Conservation (phyloP, 2,113 vertebrate species). For the Sitta europaea region DNA sequence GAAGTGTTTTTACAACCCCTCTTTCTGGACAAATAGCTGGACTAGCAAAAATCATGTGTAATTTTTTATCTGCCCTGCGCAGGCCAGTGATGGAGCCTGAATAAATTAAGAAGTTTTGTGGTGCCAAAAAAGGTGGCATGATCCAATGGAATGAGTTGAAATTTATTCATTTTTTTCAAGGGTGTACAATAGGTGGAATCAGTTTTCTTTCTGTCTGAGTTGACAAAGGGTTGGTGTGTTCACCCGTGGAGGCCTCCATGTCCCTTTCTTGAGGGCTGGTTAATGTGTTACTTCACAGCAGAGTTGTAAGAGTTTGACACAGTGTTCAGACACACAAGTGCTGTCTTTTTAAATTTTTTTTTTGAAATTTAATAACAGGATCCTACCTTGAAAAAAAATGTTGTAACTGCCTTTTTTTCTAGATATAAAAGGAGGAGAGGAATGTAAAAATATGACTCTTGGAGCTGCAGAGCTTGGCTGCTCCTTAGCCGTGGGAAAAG, state of each 20-base stretch:
- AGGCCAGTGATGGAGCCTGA: neutral
- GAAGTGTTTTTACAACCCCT: neutral
- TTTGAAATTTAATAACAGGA: neutral
- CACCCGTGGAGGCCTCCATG: neutral
- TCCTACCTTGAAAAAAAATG: neutral
- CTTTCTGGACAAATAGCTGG: neutral
- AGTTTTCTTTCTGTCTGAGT: neutral
- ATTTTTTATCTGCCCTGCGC: neutral
- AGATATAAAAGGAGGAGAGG: neutral
- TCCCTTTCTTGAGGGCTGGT: neutral
- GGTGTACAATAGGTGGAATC: neutral
- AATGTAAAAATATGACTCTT: neutral
- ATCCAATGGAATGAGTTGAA: neutral
- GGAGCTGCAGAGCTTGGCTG: neutral
- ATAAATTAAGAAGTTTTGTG: neutral
- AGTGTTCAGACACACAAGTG: neutral
- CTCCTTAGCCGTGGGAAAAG: neutral
- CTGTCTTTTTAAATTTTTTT: no score
- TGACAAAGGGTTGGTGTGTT: neutral
- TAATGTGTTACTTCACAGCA: neutral
- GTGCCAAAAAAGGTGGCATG: neutral
- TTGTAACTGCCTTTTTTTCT: neutral
- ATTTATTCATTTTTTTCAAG: neutral
- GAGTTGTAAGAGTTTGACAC: neutral
- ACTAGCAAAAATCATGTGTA: neutral